Percentiles rank a stretch among this genome's conserved stretches.
Evolutionary conservation across 1,140 invertebrate species (phyloP).

Genomic region (Philopotamus ludificatus): DNA sequence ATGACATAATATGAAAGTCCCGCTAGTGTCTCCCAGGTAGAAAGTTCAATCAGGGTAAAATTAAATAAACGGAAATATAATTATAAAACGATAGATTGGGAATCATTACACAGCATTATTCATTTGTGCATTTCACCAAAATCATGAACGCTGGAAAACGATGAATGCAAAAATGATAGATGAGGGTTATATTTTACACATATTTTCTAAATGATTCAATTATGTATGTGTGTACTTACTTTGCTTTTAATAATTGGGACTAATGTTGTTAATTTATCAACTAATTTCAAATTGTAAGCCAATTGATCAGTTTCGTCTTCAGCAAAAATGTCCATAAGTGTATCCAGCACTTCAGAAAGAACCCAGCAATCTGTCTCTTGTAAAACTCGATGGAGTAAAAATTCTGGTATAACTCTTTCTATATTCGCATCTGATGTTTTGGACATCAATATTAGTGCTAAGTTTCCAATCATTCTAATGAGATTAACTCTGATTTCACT

Average conservation of each 20-base stretch:
- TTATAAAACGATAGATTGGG: too few relatives aligned
- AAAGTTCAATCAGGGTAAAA: too few relatives aligned
- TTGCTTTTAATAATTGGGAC: constrained; percentile 64
- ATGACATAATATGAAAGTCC: too few relatives aligned
- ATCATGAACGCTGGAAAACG: too few relatives aligned
- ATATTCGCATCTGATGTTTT: constrained; percentile 46
- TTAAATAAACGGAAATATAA: too few relatives aligned
- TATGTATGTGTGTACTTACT: constrained; percentile 49
- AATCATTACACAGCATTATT: too few relatives aligned
- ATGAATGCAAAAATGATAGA: too few relatives aligned
- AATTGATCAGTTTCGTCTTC: constrained; percentile 72
- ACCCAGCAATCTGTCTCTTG: constrained; percentile 65
- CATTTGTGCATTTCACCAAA: too few relatives aligned
- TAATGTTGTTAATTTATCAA: constrained; percentile 59
- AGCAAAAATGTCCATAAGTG: constrained; percentile 74
- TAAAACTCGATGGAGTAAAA: constrained; percentile 57
- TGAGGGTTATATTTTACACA: neutral
- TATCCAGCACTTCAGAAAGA: constrained; percentile 71
- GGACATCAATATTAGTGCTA: constrained; percentile 53
- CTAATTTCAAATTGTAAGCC: constrained; percentile 62
- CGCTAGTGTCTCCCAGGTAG: too few relatives aligned
- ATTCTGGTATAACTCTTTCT: constrained; percentile 51
- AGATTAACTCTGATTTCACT: constrained; percentile 66
- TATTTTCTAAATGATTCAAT: neutral
- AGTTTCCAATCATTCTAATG: constrained; percentile 65